Evolutionary conservation across 2,888 invertebrate species (phyloP).

Genomic region (Trichacis sp.): DNA sequence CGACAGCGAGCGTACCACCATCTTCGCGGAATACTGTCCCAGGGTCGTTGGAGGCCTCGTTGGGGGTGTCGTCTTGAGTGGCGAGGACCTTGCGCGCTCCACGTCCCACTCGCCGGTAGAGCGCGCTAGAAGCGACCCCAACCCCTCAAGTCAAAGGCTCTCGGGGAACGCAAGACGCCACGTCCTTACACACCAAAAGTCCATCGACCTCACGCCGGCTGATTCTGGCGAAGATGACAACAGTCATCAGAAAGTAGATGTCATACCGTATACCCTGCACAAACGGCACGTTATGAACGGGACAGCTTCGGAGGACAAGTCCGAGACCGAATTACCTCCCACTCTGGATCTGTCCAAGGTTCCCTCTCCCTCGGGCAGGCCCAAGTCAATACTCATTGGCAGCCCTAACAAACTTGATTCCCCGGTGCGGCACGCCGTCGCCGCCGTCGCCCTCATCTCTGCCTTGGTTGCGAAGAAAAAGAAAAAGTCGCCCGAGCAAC

Average conservation of each 20-base stretch:
- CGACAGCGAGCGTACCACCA: conserved; percentile 64
- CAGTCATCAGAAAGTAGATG: conserved; percentile 67
- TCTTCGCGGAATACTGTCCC: conserved; percentile 77
- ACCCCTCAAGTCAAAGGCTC: conserved; percentile 79
- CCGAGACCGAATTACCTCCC: conserved; percentile 53
- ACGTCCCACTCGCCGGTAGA: conserved; percentile 78
- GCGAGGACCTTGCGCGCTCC: conserved; percentile 54
- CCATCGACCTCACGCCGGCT: conserved; percentile 85
- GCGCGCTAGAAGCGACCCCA: conserved; percentile 89
- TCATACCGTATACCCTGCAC: conserved; percentile 85
- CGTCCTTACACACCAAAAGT: conserved; percentile 87
- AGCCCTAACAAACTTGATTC: too few relatives aligned
- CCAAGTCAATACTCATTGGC: too few relatives aligned
- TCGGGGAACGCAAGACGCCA: conserved; percentile 79
- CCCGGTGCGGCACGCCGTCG: too few relatives aligned
- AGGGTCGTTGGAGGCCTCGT: conserved; percentile 69
- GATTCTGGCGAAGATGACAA: conserved; percentile 86
- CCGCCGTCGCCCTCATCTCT: too few relatives aligned
- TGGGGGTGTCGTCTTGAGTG: conserved; percentile 56
- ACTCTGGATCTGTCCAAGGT: too few relatives aligned
- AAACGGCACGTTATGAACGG: conserved; percentile 90
- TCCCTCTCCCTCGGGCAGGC: too few relatives aligned
- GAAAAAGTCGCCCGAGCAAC: conserved; percentile 25
- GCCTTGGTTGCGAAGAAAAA: too few relatives aligned
- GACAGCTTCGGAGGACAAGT: conserved; percentile 73